phyloP scores from a whole-genome alignment of 2,888 invertebrate genomes.

The Deroplatys truncata region DNA sequence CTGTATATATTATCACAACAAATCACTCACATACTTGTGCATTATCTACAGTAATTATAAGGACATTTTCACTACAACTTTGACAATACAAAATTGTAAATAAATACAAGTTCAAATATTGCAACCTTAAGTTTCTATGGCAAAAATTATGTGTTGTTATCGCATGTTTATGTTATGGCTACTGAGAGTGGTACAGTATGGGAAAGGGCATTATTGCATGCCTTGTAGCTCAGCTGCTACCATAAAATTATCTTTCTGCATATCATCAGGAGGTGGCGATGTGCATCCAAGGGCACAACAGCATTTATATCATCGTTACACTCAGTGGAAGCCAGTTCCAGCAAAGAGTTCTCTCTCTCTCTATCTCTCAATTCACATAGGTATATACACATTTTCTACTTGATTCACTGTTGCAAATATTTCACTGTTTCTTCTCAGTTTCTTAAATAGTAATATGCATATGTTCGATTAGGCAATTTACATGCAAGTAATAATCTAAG shows the following conservation, averaged over 20 bases:
- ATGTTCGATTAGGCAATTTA: neutral
- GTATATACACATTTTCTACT: neutral
- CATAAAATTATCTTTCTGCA: neutral
- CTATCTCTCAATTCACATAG: neutral
- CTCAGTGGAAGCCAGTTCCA: neutral
- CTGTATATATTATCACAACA: constrained; percentile 33
- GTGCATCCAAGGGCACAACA: neutral
- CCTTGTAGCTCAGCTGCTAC: neutral
- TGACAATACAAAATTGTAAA: constrained; percentile 32
- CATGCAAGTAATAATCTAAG: neutral
- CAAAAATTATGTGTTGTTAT: constrained; percentile 23
- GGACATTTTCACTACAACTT: constrained; percentile 27
- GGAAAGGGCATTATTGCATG: neutral
- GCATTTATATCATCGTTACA: neutral
- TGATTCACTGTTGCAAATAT: neutral
- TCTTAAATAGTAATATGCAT: neutral
- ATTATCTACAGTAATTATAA: constrained; percentile 25
- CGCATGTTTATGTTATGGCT: neutral
- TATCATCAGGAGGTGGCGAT: neutral
- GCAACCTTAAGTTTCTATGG: constrained; percentile 29
- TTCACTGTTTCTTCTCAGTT: neutral
- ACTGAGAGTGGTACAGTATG: neutral
- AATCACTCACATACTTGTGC: constrained; percentile 32
- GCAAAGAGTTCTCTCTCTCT: neutral
- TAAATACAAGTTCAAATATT: constrained; percentile 31